Conservation (phyloP, 2,797 vertebrate genomes). For the Bucorvus abyssinicus region DNA sequence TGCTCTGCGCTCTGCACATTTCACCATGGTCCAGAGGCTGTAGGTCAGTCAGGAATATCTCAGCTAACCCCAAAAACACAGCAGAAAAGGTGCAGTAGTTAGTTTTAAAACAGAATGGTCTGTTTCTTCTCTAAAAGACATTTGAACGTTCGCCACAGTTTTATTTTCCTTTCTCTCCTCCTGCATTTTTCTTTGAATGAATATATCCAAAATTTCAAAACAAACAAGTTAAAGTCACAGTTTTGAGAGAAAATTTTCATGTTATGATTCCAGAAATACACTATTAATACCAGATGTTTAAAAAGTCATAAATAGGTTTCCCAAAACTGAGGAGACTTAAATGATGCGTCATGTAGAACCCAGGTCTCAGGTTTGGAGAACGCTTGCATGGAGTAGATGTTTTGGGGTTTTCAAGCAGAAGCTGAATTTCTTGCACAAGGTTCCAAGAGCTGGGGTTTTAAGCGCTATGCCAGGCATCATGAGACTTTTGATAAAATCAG, state of each 20-base stretch:
- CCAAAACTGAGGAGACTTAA: not conserved
- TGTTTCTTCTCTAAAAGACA: not conserved
- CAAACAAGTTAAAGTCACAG: not conserved
- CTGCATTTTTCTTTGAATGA: not conserved
- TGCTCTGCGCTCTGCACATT: not conserved
- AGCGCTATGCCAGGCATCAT: not conserved
- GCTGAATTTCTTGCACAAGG: not conserved
- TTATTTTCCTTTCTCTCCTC: conserved; percentile 12
- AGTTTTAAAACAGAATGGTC: not conserved
- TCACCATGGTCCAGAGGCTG: not conserved
- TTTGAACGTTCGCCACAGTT: not conserved
- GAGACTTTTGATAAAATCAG: conserved; percentile 4
- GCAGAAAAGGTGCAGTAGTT: not conserved
- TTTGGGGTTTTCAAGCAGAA: not conserved
- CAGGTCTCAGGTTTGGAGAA: not conserved
- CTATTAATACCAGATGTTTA: conserved; percentile 43
- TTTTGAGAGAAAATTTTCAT: not conserved
- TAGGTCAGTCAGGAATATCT: not conserved
- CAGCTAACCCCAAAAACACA: too few species aligned
- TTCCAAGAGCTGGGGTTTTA: not conserved
- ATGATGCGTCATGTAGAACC: not conserved
- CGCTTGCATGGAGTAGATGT: not conserved
- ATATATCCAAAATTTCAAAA: conserved; percentile 27
- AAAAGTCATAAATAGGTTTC: not conserved
- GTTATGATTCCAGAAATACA: not conserved